A percentile compares a stretch with the other conserved stretches of the same genome.
These are phyloP conservation scores for Atta cephalotes DNA, from an alignment of 1,140 invertebrate genomes.

Conservation along the genomic window DNA sequence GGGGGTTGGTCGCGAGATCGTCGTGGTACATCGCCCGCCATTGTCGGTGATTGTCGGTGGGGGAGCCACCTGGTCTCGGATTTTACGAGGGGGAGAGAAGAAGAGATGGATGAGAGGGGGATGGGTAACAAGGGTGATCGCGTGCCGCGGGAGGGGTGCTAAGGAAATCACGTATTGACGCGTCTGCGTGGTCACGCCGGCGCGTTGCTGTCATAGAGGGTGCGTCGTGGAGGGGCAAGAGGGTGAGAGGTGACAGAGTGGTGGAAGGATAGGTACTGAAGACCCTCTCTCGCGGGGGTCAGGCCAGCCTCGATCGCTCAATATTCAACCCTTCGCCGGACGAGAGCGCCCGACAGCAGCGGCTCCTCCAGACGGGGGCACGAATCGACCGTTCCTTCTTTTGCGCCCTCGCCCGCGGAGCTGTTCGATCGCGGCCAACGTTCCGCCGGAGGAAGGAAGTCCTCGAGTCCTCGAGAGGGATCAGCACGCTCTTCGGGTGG, in stretches of 20 bases:
- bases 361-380: constrained; percentile 79
- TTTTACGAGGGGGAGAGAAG: not conserved
- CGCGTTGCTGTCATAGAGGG: constrained; percentile 60
- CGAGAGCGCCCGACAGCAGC: constrained; percentile 74
- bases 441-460: constrained; percentile 64
- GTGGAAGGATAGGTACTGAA: constrained; percentile 64
- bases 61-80: constrained; percentile 63
- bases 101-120: not conserved
- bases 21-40: constrained; percentile 12
- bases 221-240: constrained; percentile 30
- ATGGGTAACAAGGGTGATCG: constrained; percentile 12
- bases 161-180: constrained; percentile 64
- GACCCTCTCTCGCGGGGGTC: constrained; percentile 71
- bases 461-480: constrained; percentile 15
- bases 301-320: constrained; percentile 82
- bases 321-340: constrained; percentile 84
- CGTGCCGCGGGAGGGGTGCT: constrained; percentile 23
- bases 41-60: constrained; percentile 5
- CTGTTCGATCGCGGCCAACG: constrained; percentile 77
- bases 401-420: constrained; percentile 78
- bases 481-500: constrained; percentile 40
- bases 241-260: not conserved
- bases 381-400: constrained; percentile 81
- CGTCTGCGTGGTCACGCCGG: constrained; percentile 70
- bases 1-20: constrained; percentile 5